Evolutionary conservation across 2,888 invertebrate genomes (phyloP).

Genomic region (Hemaris fuciformis): DNA sequence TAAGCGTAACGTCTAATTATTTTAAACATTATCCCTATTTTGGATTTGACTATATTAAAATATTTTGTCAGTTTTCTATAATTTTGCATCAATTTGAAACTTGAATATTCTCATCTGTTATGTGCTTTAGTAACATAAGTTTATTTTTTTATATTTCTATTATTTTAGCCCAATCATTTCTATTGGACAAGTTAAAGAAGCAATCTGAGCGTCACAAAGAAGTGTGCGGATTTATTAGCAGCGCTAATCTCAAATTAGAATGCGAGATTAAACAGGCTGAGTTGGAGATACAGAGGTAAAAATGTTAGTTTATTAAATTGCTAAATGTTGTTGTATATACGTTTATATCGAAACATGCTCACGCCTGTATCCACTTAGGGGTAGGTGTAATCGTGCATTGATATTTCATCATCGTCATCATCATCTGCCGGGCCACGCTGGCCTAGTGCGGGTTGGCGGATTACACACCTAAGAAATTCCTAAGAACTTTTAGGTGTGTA

Average conservation of each 20-base stretch:
- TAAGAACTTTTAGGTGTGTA: no score
- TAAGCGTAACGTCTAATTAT: no score
- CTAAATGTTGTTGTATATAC: no score
- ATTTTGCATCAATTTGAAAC: no score
- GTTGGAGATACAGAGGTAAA: constrained; percentile 56
- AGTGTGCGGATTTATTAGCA: constrained; percentile 47
- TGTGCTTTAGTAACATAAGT: neutral
- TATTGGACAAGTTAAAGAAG: constrained; percentile 55
- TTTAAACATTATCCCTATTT: no score
- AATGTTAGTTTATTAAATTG: neutral
- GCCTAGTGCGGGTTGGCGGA: no score
- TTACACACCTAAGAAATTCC: no score
- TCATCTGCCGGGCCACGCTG: no score
- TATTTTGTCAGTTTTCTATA: no score
- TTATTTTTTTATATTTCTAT: neutral
- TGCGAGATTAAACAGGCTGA: constrained; percentile 62
- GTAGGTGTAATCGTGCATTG: neutral
- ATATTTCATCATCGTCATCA: no score
- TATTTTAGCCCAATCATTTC: constrained; percentile 54
- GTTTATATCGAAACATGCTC: no score
- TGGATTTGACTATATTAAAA: neutral
- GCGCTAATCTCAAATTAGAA: constrained; percentile 54
- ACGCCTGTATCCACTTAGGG: neutral
- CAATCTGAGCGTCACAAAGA: constrained; percentile 51
- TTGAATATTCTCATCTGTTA: neutral